Evolutionary conservation across 2,888 invertebrate genomes (phyloP).

Genomic region (Caenorhabditis sp.): DNA sequence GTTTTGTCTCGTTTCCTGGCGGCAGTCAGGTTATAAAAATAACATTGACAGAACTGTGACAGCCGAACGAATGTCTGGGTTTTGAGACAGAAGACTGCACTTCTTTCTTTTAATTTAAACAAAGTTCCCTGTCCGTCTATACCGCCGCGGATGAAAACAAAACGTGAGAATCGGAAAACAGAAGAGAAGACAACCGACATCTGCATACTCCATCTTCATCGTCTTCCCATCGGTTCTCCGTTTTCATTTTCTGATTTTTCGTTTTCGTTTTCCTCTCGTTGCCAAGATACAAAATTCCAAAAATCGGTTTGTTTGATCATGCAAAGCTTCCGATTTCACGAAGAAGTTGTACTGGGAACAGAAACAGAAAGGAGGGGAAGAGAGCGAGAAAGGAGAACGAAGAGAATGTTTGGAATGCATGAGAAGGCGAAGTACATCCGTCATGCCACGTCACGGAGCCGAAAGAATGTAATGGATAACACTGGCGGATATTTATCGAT

Average conservation of each 20-base stretch:
- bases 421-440: conserved; percentile 5
- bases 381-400: neutral
- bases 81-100: neutral
- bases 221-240: neutral
- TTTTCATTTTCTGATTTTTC: neutral
- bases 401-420: conserved; percentile 5
- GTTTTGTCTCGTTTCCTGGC: neutral
- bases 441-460: conserved; percentile 7
- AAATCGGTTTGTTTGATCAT: neutral
- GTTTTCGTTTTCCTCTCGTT: neutral
- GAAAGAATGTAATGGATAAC: conserved; percentile 13
- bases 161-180: neutral
- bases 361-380: neutral
- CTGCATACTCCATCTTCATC: neutral
- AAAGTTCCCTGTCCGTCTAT: neutral
- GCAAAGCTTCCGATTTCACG: neutral
- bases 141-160: neutral
- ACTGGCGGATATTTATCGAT: neutral
- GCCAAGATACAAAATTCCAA: neutral
- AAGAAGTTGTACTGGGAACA: neutral
- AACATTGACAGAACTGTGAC: neutral
- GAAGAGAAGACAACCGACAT: neutral
- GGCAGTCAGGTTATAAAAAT: neutral
- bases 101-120: neutral
- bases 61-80: neutral